Conservation (phyloP, 2,113 vertebrate species). For the Tetrax tetrax region DNA sequence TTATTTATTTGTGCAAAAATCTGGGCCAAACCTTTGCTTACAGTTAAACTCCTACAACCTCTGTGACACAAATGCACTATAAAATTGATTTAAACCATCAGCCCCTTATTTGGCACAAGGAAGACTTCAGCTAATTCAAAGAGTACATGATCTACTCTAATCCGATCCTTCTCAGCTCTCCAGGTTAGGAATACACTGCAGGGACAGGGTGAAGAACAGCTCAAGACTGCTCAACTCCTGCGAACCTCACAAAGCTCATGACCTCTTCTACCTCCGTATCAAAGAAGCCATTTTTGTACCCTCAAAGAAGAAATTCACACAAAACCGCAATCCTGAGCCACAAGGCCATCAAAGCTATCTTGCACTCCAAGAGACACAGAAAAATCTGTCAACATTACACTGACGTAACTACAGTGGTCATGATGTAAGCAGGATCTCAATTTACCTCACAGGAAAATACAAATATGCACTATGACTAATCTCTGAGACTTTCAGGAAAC, state of each 20-base stretch:
- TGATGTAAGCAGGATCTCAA: background rate
- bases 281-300: background rate
- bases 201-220: background rate
- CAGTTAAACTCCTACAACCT: background rate
- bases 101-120: background rate
- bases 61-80: background rate
- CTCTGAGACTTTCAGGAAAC: background rate
- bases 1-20: background rate
- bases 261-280: background rate
- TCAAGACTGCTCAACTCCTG: background rate
- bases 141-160: background rate
- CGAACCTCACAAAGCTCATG: background rate
- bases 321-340: background rate
- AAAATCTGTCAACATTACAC: background rate
- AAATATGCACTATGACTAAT: background rate
- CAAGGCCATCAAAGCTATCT: background rate
- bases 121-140: background rate
- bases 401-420: background rate
- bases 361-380: background rate
- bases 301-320: background rate
- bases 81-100: background rate
- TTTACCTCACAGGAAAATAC: background rate
- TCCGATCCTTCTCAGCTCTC: background rate
- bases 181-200: background rate
- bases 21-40: background rate